Evolutionary conservation across 2,888 invertebrate genomes (phyloP), one percentile per base, ranked within the genome.

Genomic region (Yponomeuta plumbellus): DNA sequence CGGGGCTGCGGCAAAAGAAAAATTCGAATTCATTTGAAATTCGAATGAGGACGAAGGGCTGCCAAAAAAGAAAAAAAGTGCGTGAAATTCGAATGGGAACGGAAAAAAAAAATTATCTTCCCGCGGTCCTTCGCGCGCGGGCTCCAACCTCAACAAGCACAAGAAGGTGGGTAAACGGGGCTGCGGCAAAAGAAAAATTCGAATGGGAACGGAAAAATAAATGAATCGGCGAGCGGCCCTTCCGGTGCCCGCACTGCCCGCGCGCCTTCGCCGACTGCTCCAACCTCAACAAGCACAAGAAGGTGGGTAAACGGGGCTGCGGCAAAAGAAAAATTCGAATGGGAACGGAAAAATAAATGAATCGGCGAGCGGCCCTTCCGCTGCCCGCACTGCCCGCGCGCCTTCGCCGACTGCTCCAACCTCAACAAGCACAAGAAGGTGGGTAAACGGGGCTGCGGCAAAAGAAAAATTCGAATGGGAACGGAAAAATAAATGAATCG

Each of bases 191-290:
- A n/a, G 11, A 39, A 8, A 39, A 39, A 8, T 39, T 39, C 6
- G 11, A 39, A 39, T 39, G 5, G 39, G 11, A 39, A 39, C 5
- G 39, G 5, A 11, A 39, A 39, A 39, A 39, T 8, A 39, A 39
- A 39, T 8, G 39, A 39, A 39, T 75, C 76, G 72, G 74, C 68
- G 96, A 94, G 77, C 93, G 94, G 66, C 95, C 96, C 1, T 95
- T 75, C 76, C 72, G 74, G 68, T 96, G 96, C 76, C 92, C 94
- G 59, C 87, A 94, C 70, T 96, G 96, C 75, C 92, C 93, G 34
- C 93, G 95, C 73, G 92, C 94, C 58, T 96, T 97, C 84, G 94
- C 95, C 0, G 96, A 96, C 84, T 93, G 94, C 72, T 95, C 95
- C 44, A 13, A 13, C 44, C 44, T 44, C 13, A 44, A 44, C 44